Base-by-base conservation (phyloP, 2,797 vertebrate species). In the Bryconaethiops microstoma region DNA sequence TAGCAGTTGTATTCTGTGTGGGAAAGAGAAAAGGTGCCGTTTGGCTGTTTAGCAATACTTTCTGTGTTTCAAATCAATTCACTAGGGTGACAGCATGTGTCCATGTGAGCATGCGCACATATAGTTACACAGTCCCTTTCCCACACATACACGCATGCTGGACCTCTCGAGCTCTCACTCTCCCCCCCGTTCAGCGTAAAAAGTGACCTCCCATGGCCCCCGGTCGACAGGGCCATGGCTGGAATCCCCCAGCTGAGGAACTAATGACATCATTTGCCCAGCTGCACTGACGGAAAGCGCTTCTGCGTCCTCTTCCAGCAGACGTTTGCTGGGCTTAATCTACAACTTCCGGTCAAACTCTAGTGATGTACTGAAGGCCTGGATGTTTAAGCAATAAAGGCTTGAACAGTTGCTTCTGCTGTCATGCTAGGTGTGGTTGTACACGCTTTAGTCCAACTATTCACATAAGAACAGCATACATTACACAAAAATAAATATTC, bases 191-290 rank as follows among this genome's bases (percentile, higher is more conserved):
- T 42, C 50, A 19, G 42, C 19, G 55, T 64, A 23, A 85, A 19
- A 35, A 75, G 60, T 64, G n/a, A n/a, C n/a, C n/a, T n/a, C n/a
- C n/a, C n/a, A n/a, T n/a, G n/a, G n/a, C n/a, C n/a, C n/a, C n/a
- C n/a, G 60, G 60, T 76, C 77, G 77, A 45, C 72, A 74, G 55
- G 63, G 72, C 45, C 68, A 77, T 14, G 71, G 54, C 42, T 82
- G 79, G 81, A 85, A 74, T 80, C 72, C 80, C 84, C 81, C 81
- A 75, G 77, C 83, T 68, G 71, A 82, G 76, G 42, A 48, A 42
- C n/a, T 78, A 59, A 86, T 86, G 83, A 85, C 87, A 87, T 79
- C 79, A 84, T 42, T 72, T 71, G 50, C 81, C 78, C 87, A 86
- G 85, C 83, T 88, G 87, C 82, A 69, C 50, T 60, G 81, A 72